Evolutionary conservation across 2,113 vertebrate species (phyloP), one percentile per base, ranked within the genome.

Genomic region (Mionectes macconnelli): DNA sequence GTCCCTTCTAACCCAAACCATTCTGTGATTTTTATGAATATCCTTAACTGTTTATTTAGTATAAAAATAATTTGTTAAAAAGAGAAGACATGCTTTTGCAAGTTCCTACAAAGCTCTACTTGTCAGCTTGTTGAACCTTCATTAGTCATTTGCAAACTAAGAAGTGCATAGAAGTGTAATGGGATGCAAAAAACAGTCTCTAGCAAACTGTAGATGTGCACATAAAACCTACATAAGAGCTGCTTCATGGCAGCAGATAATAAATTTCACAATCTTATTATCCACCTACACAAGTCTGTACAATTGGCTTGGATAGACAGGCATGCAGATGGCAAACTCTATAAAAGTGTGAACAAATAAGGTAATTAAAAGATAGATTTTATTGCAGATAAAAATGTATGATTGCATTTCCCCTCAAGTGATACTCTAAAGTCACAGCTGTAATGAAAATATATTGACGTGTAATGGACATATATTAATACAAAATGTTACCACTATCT

Each of bases 41-140:
- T 90, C 91, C 85, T 93, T 85, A 93, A 88, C 42, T 45, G 23
- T 88, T 93, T 90, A 12, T 94, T 96, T 97, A 94, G 95, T 95
- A 90, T 66, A 83, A 94, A 97, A 97, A 94, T 90, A 76, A 94
- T 83, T 94, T 96, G 50, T 85, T 92, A 39, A 7, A 15, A 20
- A 82, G 90, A 37, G 90, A 86, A 10, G 3, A 18, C 53, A 40
- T 69, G 63, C 70, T 96, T 93, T 74, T 57, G 22, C 88, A 30
- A 76, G 74, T 75, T 84, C 64, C 55, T 83, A 5, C 87, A 86
- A 89, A 93, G 60, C 42, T 88, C 53, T 94, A 81, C 67, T 90
- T 87, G 74, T 37, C 67, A 69, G 73, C 39, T 70, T 72, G 59
- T 80, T 87, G 93, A 94, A 94, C 50, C 63, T 83, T 63, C 22